Evolutionary conservation across 2,113 vertebrate species (phyloP), one percentile per base, ranked within the genome.

Genomic region (Catagonus wagneri): DNA sequence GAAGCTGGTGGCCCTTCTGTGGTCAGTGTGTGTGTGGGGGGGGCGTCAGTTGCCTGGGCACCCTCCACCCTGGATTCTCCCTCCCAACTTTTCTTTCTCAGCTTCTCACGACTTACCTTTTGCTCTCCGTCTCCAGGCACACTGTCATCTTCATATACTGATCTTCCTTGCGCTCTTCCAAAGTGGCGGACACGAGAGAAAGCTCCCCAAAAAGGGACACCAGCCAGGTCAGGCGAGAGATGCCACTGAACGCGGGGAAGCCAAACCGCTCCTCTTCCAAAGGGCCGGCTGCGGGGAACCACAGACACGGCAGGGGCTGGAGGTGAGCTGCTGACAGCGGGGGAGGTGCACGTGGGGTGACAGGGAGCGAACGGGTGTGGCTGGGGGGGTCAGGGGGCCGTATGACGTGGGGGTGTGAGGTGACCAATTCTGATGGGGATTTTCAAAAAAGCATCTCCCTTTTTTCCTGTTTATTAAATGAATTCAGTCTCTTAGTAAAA

Each of bases 201-300:
- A 99, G 99, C 93, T 99, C 98, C 44, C 99, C 99, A 0, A 99
- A 99, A 90, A 99, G 98, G 74, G 99, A 99, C 50, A 99, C 99
- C 95, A 99, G 97, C 99, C 99, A 99, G 1, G 99, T 99, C 79
- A 99, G 98, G 15, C 99, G 99, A 50, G 99, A 98, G 34, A 99
- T 99, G 52, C 99, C 99, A 10, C 99, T 99, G 97, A 99, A 99
- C 0, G 99, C 96, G 3, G 97, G 98, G 95, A 99, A 99, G 61
- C 99, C 99, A 71, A 98, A 98, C 22, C 97, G 98, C 14, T 98
- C 97, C 97, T 99, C 98, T 95, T 99, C 98, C 2, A 99, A 89
- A 23, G 98, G 93, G 0, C 98, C 98, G 86, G 99, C 99, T 99
- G 95, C 34, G 78, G 60, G 2, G 39, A 97, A 68, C 72, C 36